Conservation (phyloP, 2,797 vertebrate genomes). For the Zonotrichia albicollis region DNA sequence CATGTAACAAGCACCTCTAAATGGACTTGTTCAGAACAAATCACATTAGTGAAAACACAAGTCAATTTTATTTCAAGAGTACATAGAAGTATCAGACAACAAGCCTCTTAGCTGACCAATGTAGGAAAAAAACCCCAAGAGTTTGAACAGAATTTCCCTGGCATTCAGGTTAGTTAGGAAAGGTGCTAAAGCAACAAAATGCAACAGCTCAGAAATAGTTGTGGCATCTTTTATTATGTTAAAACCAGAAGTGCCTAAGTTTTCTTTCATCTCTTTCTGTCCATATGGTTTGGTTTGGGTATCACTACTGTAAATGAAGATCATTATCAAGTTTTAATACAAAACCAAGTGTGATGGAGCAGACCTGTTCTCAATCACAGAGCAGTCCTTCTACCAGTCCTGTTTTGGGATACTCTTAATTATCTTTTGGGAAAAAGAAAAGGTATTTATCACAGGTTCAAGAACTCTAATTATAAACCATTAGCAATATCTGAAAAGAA, state of each 20-base stretch:
- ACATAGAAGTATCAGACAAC: neutral
- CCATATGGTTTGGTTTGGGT: neutral
- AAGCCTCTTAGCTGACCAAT: neutral
- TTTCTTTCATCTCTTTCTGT: neutral
- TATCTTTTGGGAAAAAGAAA: neutral
- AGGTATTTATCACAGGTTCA: neutral
- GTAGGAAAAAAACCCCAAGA: fast-evolving
- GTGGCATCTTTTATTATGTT: neutral
- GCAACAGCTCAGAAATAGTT: neutral
- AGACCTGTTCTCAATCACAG: neutral
- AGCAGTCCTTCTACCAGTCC: neutral
- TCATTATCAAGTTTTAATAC: neutral
- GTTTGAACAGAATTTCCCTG: neutral
- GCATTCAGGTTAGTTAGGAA: neutral
- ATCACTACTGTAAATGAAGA: neutral
- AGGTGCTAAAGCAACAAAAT: neutral
- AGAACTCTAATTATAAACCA: neutral
- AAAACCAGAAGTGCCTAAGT: neutral
- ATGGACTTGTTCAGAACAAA: neutral
- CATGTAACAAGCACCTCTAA: neutral
- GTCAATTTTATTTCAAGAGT: neutral
- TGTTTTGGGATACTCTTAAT: neutral
- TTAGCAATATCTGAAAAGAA: neutral
- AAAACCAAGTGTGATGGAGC: neutral
- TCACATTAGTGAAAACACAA: neutral